phyloP scores from a whole-genome alignment of 2,888 invertebrate genomes.

The Patella caerulea region DNA sequence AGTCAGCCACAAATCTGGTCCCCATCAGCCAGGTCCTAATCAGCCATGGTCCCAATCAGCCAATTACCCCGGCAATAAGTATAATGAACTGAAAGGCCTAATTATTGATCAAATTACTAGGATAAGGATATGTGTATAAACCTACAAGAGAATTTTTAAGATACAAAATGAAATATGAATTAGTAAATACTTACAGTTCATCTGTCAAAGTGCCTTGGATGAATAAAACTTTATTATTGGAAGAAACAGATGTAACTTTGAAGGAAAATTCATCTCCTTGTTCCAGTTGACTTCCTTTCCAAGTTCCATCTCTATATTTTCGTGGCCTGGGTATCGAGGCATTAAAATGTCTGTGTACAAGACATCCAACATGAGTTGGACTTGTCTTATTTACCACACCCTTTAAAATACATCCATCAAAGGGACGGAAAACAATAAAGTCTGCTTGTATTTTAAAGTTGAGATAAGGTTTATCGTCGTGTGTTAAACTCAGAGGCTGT shows the following conservation, averaged over 20 bases:
- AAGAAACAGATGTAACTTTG: slow-evolving; percentile 76
- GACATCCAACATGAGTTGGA: slow-evolving; percentile 78
- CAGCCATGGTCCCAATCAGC: too few species aligned
- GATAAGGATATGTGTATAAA: too few species aligned
- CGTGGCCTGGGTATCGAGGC: slow-evolving; percentile 79
- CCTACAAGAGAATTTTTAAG: too few species aligned
- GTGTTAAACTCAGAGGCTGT: slow-evolving; percentile 76
- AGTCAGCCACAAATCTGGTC: too few species aligned
- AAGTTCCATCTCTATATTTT: slow-evolving; percentile 73
- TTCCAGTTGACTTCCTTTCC: slow-evolving; percentile 76
- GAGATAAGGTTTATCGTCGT: slow-evolving; percentile 78
- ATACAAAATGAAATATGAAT: too few species aligned
- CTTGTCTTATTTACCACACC: slow-evolving; percentile 80
- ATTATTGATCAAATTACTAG: too few species aligned
- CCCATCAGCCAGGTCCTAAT: too few species aligned
- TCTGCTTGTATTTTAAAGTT: slow-evolving; percentile 80
- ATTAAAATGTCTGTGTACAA: slow-evolving; percentile 81
- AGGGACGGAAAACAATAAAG: slow-evolving; percentile 80
- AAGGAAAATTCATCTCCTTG: slow-evolving; percentile 79
- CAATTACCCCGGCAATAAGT: too few species aligned
- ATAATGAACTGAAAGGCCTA: too few species aligned
- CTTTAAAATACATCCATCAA: slow-evolving; percentile 76
- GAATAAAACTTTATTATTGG: slow-evolving; percentile 48
- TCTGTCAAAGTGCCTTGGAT: slow-evolving; percentile 39
- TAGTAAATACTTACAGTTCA: slow-evolving; percentile 15